Percentiles rank a stretch among this genome's conserved stretches.
These are phyloP conservation scores for Temnothorax rugatulus DNA, from an alignment of 2,888 invertebrate genomes.

Conservation along the genomic window DNA sequence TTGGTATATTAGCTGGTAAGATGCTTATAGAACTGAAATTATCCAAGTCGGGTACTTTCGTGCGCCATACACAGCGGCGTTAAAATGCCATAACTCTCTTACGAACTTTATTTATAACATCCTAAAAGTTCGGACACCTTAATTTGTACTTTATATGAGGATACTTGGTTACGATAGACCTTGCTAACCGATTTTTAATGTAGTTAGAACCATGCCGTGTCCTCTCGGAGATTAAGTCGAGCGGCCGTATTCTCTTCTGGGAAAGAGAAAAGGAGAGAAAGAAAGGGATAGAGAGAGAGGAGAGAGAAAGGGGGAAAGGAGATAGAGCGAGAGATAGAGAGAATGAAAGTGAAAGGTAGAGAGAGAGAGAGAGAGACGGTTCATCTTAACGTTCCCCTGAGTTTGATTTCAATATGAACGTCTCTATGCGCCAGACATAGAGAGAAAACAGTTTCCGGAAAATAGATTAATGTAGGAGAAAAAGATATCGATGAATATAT, in stretches of 20 bases:
- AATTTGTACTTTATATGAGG: conserved; percentile 76
- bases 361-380: conserved; percentile 62
- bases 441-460: conserved; percentile 61
- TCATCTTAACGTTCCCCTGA: conserved; percentile 74
- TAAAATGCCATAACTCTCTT: conserved; percentile 61
- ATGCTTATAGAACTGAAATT: conserved; percentile 60
- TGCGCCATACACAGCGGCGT: conserved; percentile 44
- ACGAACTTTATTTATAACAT: conserved; percentile 62
- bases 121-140: conserved; percentile 70
- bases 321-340: conserved; percentile 15
- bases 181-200: conserved; percentile 58
- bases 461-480: conserved; percentile 67
- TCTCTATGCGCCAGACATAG: conserved; percentile 58
- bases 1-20: conserved; percentile 52
- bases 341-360: conserved; percentile 34
- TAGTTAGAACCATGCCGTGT: conserved; percentile 54
- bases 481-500: conserved; percentile 65
- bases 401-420: conserved; percentile 73
- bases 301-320: background rate
- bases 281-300: background rate
- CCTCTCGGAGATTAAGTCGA: conserved; percentile 59
- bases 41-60: conserved; percentile 48
- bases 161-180: conserved; percentile 66
- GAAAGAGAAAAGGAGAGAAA: background rate
- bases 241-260: conserved; percentile 49